Conservation (phyloP, 2,888 invertebrate genomes). For the Drosophila mettleri region DNA sequence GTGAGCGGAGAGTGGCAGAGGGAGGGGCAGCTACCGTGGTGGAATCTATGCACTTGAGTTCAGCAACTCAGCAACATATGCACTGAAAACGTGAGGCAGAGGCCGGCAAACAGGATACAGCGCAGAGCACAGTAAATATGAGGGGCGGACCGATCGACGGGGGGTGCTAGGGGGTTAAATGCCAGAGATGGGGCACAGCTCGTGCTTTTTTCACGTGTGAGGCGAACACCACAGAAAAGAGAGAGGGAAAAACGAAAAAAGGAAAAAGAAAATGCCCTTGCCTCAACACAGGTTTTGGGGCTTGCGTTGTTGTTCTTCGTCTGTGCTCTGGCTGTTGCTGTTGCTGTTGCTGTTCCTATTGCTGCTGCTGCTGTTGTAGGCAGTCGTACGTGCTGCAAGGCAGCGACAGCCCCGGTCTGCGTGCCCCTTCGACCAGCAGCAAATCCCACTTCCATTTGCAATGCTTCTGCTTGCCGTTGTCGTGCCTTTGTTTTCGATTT, state of each 20-base stretch:
- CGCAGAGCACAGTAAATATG: conserved; percentile 20
- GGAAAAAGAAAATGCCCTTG: conserved; percentile 9
- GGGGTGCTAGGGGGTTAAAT: conserved; percentile 8
- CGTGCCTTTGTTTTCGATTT: conserved; percentile 74
- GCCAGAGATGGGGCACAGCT: conserved; percentile 24
- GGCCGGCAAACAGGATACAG: conserved; percentile 47
- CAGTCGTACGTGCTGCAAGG: conserved; percentile 24
- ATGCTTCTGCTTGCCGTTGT: conserved; percentile 47
- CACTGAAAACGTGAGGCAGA: conserved; percentile 33
- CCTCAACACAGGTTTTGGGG: conserved; percentile 42
- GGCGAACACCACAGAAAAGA: background rate
- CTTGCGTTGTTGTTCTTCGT: conserved; percentile 11
- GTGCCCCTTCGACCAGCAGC: conserved; percentile 12
- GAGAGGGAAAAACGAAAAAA: background rate
- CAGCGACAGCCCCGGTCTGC: conserved; percentile 8
- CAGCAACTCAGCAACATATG: conserved; percentile 67
- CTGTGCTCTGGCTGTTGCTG: conserved; percentile 27
- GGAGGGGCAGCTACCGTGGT: background rate
- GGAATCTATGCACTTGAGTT: conserved; percentile 44
- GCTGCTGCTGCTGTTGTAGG: conserved; percentile 22
- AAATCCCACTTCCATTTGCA: conserved; percentile 33
- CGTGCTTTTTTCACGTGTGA: conserved; percentile 22
- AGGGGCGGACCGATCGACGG: background rate
- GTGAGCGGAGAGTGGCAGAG: background rate
- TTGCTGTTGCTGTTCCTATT: conserved; percentile 46